Evolutionary conservation across 2,888 invertebrate species (phyloP).

Genomic region (Plebejus argus): DNA sequence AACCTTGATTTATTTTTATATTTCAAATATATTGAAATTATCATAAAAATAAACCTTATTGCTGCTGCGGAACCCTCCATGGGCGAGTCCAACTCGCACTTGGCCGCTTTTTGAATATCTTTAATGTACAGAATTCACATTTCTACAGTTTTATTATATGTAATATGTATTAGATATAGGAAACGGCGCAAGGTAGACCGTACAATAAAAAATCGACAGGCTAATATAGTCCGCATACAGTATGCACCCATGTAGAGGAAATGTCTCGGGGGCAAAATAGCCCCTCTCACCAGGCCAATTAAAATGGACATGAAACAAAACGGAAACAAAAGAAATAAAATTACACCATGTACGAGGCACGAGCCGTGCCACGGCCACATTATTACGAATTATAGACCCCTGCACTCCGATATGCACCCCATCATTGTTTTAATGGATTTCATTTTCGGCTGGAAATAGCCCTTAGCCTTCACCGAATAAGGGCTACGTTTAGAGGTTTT

Average conservation of each 20-base stretch:
- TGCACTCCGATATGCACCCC: slow-evolving; percentile 72
- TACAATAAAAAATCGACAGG: background rate
- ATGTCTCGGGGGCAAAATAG: slow-evolving; percentile 15
- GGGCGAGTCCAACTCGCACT: too few relatives aligned
- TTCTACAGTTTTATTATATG: too few relatives aligned
- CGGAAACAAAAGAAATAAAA: slow-evolving; percentile 64
- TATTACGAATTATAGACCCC: slow-evolving; percentile 68
- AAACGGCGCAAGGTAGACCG: background rate
- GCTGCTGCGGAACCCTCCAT: too few relatives aligned
- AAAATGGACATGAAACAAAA: slow-evolving; percentile 39
- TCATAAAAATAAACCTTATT: too few relatives aligned
- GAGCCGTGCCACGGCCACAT: slow-evolving; percentile 63
- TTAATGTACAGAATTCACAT: too few relatives aligned
- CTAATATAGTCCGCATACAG: background rate
- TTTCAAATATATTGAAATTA: too few relatives aligned
- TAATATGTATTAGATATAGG: too few relatives aligned
- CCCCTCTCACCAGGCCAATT: slow-evolving; percentile 15
- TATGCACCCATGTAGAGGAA: background rate
- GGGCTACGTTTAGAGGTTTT: slow-evolving; percentile 47
- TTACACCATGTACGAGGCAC: slow-evolving; percentile 63
- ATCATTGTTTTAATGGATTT: slow-evolving; percentile 46
- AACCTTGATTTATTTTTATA: too few relatives aligned
- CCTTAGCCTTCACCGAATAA: slow-evolving; percentile 39
- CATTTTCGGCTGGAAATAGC: slow-evolving; percentile 36
- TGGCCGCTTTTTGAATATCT: too few relatives aligned